Conservation (phyloP, 2,113 vertebrate genomes). For the Neogobius melanostomus region DNA sequence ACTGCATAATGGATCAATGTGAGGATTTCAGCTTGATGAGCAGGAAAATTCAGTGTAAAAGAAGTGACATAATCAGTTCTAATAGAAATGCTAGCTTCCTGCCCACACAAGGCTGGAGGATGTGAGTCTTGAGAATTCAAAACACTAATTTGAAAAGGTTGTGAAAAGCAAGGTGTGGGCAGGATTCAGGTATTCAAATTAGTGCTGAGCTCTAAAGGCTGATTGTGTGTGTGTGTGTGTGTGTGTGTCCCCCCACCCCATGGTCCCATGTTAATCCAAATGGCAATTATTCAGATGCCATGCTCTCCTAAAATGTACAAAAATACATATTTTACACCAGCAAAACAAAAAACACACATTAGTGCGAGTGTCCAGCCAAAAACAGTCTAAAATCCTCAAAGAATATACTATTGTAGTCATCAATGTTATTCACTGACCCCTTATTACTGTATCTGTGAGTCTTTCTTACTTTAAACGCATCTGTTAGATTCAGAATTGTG, state of each 20-base stretch:
- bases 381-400: too few relatives aligned
- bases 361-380: too few relatives aligned
- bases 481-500: background rate
- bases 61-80: slow-evolving; percentile 7
- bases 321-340: too few relatives aligned
- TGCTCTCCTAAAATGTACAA: too few relatives aligned
- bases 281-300: too few relatives aligned
- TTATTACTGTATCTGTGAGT: too few relatives aligned
- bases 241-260: too few relatives aligned
- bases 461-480: background rate
- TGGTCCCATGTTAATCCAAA: too few relatives aligned
- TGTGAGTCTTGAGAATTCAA: slow-evolving; percentile 3
- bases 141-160: slow-evolving; percentile 28
- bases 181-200: background rate
- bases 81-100: background rate
- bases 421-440: too few relatives aligned
- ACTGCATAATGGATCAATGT: slow-evolving; percentile 49
- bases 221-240: too few relatives aligned
- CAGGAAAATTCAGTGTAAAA: slow-evolving; percentile 32
- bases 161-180: background rate
- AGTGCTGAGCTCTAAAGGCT: background rate
- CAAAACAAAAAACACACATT: too few relatives aligned
- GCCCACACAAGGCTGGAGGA: background rate
- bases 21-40: slow-evolving; percentile 35
- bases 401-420: too few relatives aligned